Evolutionary conservation across 1,140 invertebrate species (phyloP), one percentile per base, ranked within the genome.

Genomic region (Holcopasites calliopsidis): DNA sequence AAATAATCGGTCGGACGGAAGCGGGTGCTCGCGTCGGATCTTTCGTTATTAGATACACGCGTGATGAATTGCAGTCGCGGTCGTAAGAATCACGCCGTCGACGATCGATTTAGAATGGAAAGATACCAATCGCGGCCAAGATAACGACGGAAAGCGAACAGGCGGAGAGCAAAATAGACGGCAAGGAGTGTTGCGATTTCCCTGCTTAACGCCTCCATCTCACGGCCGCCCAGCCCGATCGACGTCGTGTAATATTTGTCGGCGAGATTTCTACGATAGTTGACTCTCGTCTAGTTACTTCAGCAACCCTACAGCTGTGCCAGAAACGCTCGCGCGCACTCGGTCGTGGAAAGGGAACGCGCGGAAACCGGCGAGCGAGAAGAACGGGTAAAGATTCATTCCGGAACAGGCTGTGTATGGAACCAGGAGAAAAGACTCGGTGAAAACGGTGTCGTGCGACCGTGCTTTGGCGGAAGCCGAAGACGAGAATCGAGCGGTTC

Each of bases 181-280:
- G 6, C 21, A 4, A 21, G 23, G 31, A 33, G 8, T 13, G 11
- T 21, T 50, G 8, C 55, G 42, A 61, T 71, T 71, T 71, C 54
- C 69, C 57, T 61, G n/a, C 44, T 71, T 72, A 61, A 61, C 64
- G 44, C 69, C 21, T 33, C 13, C n/a, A 35, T 47, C 31, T 72
- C 47, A 52, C 42, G 69, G 33, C 33, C 47, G 55, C 42, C 55
- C 57, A 72, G 28, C 18, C 35, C 71, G 71, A 74, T 74, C 66
- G 66, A 74, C 71, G 28, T 11, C 71, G 61, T 74, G 71, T 74
- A 57, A 74, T 65, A 65, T 66, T 66, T 61, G 50, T 66, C 50
- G 38, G 35, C 31, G 71, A 74, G 71, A 55, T 74, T 74, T 74
- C 71, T 74, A 74, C 40, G 23, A 50, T 50, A 65, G 61, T 74